Base-by-base conservation (phyloP, 1,140 invertebrate species). In the Calycopis cecrops region DNA sequence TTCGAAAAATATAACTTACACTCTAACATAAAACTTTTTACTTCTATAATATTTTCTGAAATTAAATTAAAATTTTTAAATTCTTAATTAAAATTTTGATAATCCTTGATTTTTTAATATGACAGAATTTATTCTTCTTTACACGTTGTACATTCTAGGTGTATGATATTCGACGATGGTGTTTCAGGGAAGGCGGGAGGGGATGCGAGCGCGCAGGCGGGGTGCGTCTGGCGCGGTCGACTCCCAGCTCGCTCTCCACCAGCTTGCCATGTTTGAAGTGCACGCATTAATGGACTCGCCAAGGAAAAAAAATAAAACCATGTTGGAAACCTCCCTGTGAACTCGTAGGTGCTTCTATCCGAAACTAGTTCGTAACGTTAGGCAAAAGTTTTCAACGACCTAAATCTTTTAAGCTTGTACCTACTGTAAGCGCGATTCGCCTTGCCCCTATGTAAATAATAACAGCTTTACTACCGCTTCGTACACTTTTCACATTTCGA, bases 401-500 rank as follows among this genome's bases (percentile, higher is more conserved):
- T 58, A 59, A 57, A 62, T 64, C 55, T 57, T 69, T 64, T 61
- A 78, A 52, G 76, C 74, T 82, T 79, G 55, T 71, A 69, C 21
- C 21, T 28, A 28, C 52, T 52, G 57, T 52, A 65, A 65, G 66
- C 60, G 61, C 65, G 54, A 66, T 51, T 52, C 63, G 69, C 66
- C 52, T 63, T 58, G 66, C 48, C 57, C 63, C 60, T 65, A 28
- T 61, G 65, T 52, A 81, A 77, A 84, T 79, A 78, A 68, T 60
- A 72, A 72, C 61, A 59, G 76, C 76, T 80, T 78, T 60, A 51
- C 54, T 66, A 66, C 69, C 60, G 77, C 79, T 79, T 80, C 53
- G 59, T 62, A 76, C 76, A 81, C 78, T 73, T 78, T 76, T 67
- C 68, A 73, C 69, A 76, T 72, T 77, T 74, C 60, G 62, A 73